Evolutionary conservation across 92 coral and sea anemone genomes (phyloP).

Genomic region (Umimayanthus chanpuru): DNA sequence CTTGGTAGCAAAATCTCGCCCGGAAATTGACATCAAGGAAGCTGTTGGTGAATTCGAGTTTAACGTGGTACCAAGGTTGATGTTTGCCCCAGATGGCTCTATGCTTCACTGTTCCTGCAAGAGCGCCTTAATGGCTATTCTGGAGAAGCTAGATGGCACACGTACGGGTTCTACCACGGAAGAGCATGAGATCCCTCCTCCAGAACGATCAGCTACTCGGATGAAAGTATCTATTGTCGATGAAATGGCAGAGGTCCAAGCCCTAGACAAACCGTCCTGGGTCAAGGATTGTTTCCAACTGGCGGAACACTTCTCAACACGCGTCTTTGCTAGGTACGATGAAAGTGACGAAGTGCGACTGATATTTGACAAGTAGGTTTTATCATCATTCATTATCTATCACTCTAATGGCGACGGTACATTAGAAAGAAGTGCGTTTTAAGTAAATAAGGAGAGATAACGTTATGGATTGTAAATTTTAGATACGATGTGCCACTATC

Average conservation of each 20-base stretch:
- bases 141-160: not conserved
- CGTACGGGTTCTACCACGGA: conserved; percentile 21
- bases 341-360: conserved; percentile 52
- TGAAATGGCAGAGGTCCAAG: conserved; percentile 70
- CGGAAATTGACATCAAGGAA: conserved; percentile 58
- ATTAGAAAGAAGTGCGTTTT: conserved; percentile 29
- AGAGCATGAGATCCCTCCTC: conserved; percentile 15
- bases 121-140: not conserved
- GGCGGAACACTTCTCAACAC: conserved; percentile 52
- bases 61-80: too few species aligned
- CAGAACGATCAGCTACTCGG: not conserved
- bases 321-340: conserved; percentile 51
- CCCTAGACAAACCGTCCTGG: conserved; percentile 53
- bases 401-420: conserved; percentile 22
- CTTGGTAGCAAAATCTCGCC: conserved; percentile 15
- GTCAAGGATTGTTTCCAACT: conserved; percentile 54
- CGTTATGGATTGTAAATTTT: not conserved
- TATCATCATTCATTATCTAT: conserved; percentile 27
- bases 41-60: conserved; percentile 58
- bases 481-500: conserved; percentile 64
- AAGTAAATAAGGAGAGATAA: conserved; percentile 6
- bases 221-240: conserved; percentile 32
- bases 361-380: conserved; percentile 52
- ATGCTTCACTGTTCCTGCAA: not conserved
- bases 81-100: not conserved